Conservation (phyloP, 2,797 vertebrate species). For the Characodon lateralis region DNA sequence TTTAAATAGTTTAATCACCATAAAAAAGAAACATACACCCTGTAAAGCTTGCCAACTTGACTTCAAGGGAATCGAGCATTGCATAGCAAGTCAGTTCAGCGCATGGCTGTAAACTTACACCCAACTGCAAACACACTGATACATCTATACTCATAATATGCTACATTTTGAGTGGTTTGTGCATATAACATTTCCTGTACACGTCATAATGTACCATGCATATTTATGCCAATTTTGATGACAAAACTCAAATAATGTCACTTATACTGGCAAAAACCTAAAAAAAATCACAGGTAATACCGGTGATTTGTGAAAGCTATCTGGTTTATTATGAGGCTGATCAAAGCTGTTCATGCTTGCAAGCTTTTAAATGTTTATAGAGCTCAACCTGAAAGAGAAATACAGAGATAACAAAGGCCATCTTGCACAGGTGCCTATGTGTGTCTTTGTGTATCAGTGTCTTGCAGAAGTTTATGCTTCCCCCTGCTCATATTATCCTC, state of each 20-base stretch:
- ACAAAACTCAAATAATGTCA: background rate
- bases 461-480: conserved; percentile 69
- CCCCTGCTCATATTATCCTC: conserved; percentile 75
- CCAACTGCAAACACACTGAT: background rate
- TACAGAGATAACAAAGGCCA: background rate
- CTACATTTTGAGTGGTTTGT: background rate
- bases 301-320: background rate
- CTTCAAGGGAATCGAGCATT: background rate
- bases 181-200: background rate
- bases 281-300: background rate
- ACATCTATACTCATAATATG: background rate
- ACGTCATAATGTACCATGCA: background rate
- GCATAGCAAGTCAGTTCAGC: background rate
- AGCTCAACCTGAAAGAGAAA: conserved; percentile 67
- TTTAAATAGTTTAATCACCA: background rate
- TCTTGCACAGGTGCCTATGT: conserved; percentile 1
- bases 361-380: conserved; percentile 50
- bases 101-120: background rate
- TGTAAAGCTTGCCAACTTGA: background rate
- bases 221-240: background rate
- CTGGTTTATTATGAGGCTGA: background rate
- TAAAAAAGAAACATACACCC: background rate
- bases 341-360: conserved; percentile 52
- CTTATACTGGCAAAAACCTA: background rate
- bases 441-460: conserved; percentile 59